Evolutionary conservation across 2,888 invertebrate genomes (phyloP).

Genomic region (Lasioglossum figueresi): DNA sequence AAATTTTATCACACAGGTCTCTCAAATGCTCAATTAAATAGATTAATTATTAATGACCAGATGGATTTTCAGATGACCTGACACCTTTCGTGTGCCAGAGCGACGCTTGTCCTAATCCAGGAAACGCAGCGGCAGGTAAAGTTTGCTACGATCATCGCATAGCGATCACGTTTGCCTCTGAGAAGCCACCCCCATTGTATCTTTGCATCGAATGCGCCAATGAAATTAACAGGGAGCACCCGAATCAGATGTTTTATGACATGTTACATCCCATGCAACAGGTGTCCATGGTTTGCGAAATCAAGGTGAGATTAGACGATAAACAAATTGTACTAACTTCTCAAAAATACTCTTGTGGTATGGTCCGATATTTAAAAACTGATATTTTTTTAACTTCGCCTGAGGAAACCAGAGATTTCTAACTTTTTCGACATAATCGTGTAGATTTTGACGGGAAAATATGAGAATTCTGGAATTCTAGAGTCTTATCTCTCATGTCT

Average conservation of each 20-base stretch:
- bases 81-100: constrained; percentile 94
- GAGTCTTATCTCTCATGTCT: no score
- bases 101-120: constrained; percentile 95
- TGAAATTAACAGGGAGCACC: constrained; percentile 94
- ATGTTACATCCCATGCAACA: constrained; percentile 97
- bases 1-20: no score
- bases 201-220: constrained; percentile 98
- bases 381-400: no score
- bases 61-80: constrained; percentile 87
- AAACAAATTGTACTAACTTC: no score
- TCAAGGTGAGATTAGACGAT: constrained; percentile 87
- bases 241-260: constrained; percentile 93
- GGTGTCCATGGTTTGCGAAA: constrained; percentile 97
- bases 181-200: constrained; percentile 96
- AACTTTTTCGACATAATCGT: no score
- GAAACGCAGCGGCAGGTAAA: constrained; percentile 94
- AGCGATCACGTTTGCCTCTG: constrained; percentile 93
- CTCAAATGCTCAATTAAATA: no score
- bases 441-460: no score
- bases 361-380: no score
- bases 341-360: no score
- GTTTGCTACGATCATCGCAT: constrained; percentile 97
- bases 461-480: no score
- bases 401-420: no score
- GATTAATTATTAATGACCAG: no score